A percentile compares a stretch with the other conserved stretches of the same genome.
These are phyloP conservation scores for Sciurus vulgaris DNA, from an alignment of 2,797 vertebrate genomes.

Conservation along the genomic window DNA sequence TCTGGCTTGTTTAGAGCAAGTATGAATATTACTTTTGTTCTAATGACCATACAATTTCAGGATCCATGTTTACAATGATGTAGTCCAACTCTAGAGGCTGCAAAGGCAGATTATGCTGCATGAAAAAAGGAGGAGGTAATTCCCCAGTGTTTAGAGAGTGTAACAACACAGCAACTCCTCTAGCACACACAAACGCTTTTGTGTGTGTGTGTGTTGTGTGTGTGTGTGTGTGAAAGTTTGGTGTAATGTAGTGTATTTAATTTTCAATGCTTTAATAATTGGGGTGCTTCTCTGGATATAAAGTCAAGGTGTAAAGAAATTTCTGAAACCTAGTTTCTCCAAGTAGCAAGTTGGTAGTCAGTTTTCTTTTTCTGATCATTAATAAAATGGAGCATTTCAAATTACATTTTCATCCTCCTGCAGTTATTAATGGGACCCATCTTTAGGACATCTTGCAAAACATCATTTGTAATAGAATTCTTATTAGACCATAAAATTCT, in stretches of 20 bases:
- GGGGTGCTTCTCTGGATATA: background rate
- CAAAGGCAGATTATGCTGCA: background rate
- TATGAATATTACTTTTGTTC: conserved; percentile 37
- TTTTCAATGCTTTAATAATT: conserved; percentile 47
- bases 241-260: background rate
- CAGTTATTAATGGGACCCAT: conserved; percentile 29
- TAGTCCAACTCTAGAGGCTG: conserved; percentile 10
- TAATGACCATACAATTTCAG: conserved; percentile 39
- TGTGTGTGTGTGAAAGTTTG: background rate
- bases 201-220: background rate
- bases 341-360: background rate
- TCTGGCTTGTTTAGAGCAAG: conserved; percentile 37
- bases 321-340: too few relatives aligned
- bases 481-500: conserved; percentile 54
- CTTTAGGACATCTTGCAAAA: conserved; percentile 55
- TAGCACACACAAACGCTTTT: background rate
- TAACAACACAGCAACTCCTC: background rate
- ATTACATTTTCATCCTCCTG: conserved; percentile 23
- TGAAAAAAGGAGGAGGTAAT: background rate
- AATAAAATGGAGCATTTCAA: conserved; percentile 59
- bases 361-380: conserved; percentile 51
- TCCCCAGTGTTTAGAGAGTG: background rate
- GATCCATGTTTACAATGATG: background rate
- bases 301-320: conserved; percentile 16
- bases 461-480: conserved; percentile 57